Conservation (phyloP, 2,888 invertebrate genomes). For the Villa cingulata region DNA sequence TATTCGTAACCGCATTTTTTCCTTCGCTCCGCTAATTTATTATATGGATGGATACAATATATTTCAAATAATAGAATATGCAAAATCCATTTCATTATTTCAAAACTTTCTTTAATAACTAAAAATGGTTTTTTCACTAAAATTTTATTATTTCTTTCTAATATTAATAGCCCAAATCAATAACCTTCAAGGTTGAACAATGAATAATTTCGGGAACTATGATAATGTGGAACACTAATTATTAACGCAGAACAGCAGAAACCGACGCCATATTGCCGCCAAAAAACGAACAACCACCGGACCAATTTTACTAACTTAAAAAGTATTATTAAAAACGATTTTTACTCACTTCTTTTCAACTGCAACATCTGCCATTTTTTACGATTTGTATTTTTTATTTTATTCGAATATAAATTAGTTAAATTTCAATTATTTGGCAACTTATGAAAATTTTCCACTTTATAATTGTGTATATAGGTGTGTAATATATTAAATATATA, state of each 20-base stretch:
- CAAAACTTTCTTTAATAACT: no score
- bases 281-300: constrained; percentile 12
- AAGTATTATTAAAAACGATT: constrained; percentile 1
- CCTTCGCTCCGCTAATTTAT: background rate
- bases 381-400: constrained; percentile 13
- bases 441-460: background rate
- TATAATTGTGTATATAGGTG: no score
- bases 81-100: no score
- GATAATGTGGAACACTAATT: no score
- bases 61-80: background rate
- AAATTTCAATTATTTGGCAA: background rate
- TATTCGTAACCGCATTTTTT: constrained; percentile 17
- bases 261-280: constrained; percentile 23
- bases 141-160: background rate
- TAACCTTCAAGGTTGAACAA: background rate
- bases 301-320: background rate
- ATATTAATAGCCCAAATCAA: background rate
- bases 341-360: constrained; percentile 36
- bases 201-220: no score
- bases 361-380: constrained; percentile 37
- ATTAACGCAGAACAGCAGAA: constrained; percentile 7
- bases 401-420: constrained; percentile 4
- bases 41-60: no score
- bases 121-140: background rate
- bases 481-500: no score